A percentile compares a stretch with the other conserved stretches of the same genome.
phyloP scores from a whole-genome alignment of 2,888 invertebrate species.

The Drosophila paramelanica region DNA sequence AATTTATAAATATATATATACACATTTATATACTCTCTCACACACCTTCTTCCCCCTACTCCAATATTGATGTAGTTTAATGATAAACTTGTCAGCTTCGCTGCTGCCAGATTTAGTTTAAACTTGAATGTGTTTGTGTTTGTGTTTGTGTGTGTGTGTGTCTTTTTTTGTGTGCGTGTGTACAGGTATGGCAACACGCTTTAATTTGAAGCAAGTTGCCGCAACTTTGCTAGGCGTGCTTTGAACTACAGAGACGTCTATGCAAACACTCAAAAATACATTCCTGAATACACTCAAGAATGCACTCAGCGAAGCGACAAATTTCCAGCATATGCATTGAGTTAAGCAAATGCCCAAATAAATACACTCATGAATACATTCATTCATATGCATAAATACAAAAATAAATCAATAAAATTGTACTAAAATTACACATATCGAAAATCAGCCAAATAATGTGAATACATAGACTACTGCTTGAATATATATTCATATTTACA shows the following conservation, averaged over 20 bases:
- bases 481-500: too few species aligned
- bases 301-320: slow-evolving; percentile 7
- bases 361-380: slow-evolving; percentile 17
- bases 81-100: slow-evolving; percentile 62
- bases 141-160: slow-evolving; percentile 7
- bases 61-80: slow-evolving; percentile 54
- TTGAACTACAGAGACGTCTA: slow-evolving; percentile 11
- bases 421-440: background rate
- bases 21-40: background rate
- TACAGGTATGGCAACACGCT: slow-evolving; percentile 17
- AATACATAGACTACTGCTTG: too few species aligned
- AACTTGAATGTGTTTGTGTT: slow-evolving; percentile 8
- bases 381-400: slow-evolving; percentile 10
- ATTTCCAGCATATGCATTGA: background rate
- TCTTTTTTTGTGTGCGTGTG: slow-evolving; percentile 2
- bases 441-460: background rate
- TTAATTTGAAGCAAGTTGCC: slow-evolving; percentile 44
- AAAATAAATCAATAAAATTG: background rate
- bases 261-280: slow-evolving; percentile 6
- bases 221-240: slow-evolving; percentile 22
- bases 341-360: background rate
- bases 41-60: background rate
- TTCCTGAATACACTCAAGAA: slow-evolving; percentile 11
- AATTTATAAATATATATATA: background rate
- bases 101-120: slow-evolving; percentile 29